phyloP scores from a whole-genome alignment of 1,140 invertebrate species.

The Rhizoglyphus robini region DNA sequence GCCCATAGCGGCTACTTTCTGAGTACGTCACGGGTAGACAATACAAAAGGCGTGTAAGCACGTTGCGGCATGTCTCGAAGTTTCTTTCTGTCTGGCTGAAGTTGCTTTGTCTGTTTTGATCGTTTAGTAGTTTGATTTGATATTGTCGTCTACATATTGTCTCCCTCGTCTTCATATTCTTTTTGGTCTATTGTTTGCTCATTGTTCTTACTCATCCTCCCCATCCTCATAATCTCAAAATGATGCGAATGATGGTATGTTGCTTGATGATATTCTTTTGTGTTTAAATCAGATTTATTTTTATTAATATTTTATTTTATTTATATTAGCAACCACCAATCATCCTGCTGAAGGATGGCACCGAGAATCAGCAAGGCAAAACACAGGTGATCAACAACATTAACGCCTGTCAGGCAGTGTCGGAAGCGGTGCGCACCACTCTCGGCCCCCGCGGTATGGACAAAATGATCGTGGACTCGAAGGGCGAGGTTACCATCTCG shows the following conservation, averaged over 20 bases:
- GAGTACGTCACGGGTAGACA: neutral
- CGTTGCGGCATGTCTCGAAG: neutral
- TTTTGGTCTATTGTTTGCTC: too few relatives aligned
- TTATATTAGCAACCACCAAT: slow-evolving; percentile 75
- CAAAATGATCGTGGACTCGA: slow-evolving; percentile 85
- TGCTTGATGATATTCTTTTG: neutral
- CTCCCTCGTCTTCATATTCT: too few relatives aligned
- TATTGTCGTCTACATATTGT: too few relatives aligned
- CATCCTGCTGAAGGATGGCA: slow-evolving; percentile 92
- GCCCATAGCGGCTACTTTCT: neutral
- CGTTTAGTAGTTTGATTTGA: too few relatives aligned
- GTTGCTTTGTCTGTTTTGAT: too few relatives aligned
- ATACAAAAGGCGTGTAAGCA: neutral
- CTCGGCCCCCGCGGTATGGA: slow-evolving; percentile 98
- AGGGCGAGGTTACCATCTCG: slow-evolving; percentile 64
- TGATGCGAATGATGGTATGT: slow-evolving; percentile 11
- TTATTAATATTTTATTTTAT: neutral
- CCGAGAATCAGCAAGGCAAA: slow-evolving; percentile 88
- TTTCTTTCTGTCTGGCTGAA: neutral
- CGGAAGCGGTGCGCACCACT: slow-evolving; percentile 89
- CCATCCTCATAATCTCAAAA: too few relatives aligned
- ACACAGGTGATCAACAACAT: slow-evolving; percentile 95
- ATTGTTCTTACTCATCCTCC: too few relatives aligned
- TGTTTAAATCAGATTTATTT: neutral
- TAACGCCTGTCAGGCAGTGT: slow-evolving; percentile 93